A percentile compares a stretch with the other conserved stretches of the same genome.
These are phyloP conservation scores for Antechinus flavipes DNA, from an alignment of 2,113 vertebrate species.

Conservation along the genomic window DNA sequence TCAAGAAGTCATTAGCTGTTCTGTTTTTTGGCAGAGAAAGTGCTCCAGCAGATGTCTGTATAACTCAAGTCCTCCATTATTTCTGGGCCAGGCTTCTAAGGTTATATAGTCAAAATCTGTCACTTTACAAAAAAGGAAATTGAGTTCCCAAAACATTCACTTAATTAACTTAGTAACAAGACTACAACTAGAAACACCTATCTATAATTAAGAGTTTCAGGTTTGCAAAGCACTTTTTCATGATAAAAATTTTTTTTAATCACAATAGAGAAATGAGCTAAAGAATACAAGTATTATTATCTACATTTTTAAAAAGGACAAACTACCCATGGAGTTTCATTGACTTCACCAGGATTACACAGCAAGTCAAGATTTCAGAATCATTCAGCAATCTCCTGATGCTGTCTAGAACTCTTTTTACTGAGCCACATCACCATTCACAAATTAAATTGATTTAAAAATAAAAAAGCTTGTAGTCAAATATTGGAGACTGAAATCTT, in stretches of 20 bases:
- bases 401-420: too few species aligned
- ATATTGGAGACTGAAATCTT: slow-evolving; percentile 47
- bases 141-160: not conserved
- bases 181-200: not conserved
- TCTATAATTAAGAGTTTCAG: not conserved
- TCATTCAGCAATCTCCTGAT: too few species aligned
- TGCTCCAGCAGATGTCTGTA: not conserved
- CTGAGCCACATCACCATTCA: not conserved
- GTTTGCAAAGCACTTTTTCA: not conserved
- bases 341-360: too few species aligned
- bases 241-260: not conserved
- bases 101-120: not conserved
- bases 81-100: not conserved
- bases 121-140: not conserved
- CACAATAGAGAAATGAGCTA: too few species aligned
- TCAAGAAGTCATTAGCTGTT: not conserved
- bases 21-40: not conserved
- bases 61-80: not conserved
- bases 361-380: too few species aligned
- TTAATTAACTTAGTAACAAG: not conserved
- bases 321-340: too few species aligned
- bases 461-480: slow-evolving; percentile 71
- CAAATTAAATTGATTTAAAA: slow-evolving; percentile 73
- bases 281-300: too few species aligned
- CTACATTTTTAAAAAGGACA: too few species aligned